phyloP scores from a whole-genome alignment of 2,113 vertebrate species.

The Procavia capensis region DNA sequence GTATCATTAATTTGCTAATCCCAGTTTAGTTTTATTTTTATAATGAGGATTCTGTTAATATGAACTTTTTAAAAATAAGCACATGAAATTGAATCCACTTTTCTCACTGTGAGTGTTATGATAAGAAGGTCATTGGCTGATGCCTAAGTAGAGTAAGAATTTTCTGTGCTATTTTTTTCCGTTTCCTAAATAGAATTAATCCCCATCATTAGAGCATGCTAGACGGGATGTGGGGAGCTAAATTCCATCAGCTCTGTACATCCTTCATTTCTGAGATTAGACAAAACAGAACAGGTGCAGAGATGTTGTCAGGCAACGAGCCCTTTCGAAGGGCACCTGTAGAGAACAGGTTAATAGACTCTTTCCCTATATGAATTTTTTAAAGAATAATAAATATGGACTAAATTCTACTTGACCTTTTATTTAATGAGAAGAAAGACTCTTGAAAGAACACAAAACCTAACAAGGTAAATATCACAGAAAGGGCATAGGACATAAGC shows the following conservation, averaged over 20 bases:
- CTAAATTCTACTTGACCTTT: conserved; percentile 75
- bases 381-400: conserved; percentile 67
- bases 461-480: conserved; percentile 81
- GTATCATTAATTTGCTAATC: conserved; percentile 48
- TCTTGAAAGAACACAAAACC: conserved; percentile 62
- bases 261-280: background rate
- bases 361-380: conserved; percentile 38
- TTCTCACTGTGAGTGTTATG: conserved; percentile 27
- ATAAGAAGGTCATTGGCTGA: conserved; percentile 1
- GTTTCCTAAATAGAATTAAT: conserved; percentile 47
- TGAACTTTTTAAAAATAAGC: conserved; percentile 44
- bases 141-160: background rate
- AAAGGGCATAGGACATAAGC: conserved; percentile 72
- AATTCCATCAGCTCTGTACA: background rate
- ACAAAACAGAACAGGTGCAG: background rate
- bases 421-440: conserved; percentile 74
- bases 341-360: conserved; percentile 67
- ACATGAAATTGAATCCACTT: conserved; percentile 17
- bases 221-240: background rate
- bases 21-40: background rate
- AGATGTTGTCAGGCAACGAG: background rate
- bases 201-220: background rate
- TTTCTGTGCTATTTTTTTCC: background rate
- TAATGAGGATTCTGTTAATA: conserved; percentile 3
- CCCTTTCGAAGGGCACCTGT: background rate